These are phyloP conservation scores for Thrips palmi DNA, from an alignment of 1,140 invertebrate species.

Conservation along the genomic window DNA sequence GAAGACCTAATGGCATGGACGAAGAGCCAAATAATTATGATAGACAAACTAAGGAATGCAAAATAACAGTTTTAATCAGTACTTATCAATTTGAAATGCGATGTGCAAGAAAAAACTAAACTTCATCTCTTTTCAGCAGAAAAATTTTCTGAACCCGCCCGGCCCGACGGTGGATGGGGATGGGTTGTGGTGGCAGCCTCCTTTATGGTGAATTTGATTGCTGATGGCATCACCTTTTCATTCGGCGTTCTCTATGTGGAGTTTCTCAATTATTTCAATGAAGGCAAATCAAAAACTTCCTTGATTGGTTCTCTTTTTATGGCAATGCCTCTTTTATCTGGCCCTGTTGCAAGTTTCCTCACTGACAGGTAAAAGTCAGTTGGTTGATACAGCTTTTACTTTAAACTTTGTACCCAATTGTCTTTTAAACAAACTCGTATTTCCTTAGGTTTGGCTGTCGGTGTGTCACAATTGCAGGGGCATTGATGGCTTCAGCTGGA, in stretches of 20 bases:
- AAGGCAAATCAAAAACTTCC: constrained; percentile 69
- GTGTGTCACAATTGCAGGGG: constrained; percentile 59
- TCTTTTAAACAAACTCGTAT: no score
- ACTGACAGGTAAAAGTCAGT: constrained; percentile 76
- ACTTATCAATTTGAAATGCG: no score
- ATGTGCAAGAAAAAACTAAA: no score
- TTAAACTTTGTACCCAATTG: no score
- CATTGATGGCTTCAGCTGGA: constrained; percentile 55
- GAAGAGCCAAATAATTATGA: constrained; percentile 3
- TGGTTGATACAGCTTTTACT: no score
- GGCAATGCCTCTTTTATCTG: constrained; percentile 74
- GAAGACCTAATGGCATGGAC: constrained; percentile 1
- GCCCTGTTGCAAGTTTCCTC: constrained; percentile 72
- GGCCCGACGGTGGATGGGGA: constrained; percentile 56
- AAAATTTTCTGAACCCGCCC: constrained; percentile 1
- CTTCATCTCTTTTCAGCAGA: constrained; percentile 6
- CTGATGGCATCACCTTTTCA: constrained; percentile 74
- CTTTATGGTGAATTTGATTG: constrained; percentile 80
- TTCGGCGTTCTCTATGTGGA: constrained; percentile 70
- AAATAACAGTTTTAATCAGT: constrained; percentile 6
- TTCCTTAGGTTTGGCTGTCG: constrained; percentile 66
- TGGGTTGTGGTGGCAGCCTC: constrained; percentile 69
- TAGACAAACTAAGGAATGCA: constrained; percentile 9
- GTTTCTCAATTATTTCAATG: constrained; percentile 58
- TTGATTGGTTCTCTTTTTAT: constrained; percentile 81